Evolutionary conservation across 35 echinoderm and acorn worm genomes (phyloP).

Genomic region (Heliocidaris erythrogramma): DNA sequence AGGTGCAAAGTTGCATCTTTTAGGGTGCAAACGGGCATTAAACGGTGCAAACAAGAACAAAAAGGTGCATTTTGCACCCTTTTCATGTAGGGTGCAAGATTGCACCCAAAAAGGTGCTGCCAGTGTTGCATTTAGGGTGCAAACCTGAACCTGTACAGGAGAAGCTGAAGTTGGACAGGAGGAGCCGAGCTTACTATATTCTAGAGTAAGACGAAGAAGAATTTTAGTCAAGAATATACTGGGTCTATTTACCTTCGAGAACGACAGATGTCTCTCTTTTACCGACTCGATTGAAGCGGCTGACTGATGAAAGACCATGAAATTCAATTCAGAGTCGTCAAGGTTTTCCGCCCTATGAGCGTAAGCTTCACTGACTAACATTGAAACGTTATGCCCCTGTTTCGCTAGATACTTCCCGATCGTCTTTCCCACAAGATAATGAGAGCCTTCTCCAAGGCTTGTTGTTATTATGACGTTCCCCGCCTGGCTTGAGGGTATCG

Average conservation of each 20-base stretch:
- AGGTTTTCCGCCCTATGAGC: conserved; percentile 10
- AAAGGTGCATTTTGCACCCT: too few species aligned
- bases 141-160: too few species aligned
- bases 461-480: not conserved
- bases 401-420: not conserved
- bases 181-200: too few species aligned
- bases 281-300: not conserved
- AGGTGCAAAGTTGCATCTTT: too few species aligned
- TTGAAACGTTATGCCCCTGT: conserved; percentile 23
- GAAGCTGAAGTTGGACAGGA: too few species aligned
- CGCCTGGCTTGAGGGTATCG: not conserved
- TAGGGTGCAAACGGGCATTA: too few species aligned
- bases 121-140: too few species aligned
- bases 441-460: conserved; percentile 4
- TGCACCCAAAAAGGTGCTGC: too few species aligned
- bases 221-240: not conserved
- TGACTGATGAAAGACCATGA: conserved; percentile 21
- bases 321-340: not conserved
- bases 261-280: not conserved
- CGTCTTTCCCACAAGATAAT: conserved; percentile 34
- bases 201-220: too few species aligned
- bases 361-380: conserved; percentile 4
- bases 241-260: not conserved
- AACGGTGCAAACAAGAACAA: too few species aligned
- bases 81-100: too few species aligned